Evolutionary conservation across 2,113 vertebrate genomes (phyloP).

Genomic region (Clarias magur): DNA sequence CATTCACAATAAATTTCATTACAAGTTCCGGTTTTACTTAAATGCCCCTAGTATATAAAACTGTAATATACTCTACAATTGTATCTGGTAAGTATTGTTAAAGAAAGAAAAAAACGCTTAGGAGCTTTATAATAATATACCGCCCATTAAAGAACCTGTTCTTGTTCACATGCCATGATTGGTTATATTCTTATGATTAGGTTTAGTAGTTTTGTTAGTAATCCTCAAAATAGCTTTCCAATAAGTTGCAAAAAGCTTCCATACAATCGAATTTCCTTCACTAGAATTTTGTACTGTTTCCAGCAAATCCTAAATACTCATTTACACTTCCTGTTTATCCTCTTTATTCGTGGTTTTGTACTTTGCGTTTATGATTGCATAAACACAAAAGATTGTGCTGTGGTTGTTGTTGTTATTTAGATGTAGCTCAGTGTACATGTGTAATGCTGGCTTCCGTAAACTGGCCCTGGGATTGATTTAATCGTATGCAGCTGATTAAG

Average conservation of each 20-base stretch:
- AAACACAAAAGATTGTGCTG: no score
- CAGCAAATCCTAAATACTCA: background rate
- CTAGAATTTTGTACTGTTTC: background rate
- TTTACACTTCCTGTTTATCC: background rate
- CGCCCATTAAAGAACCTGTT: background rate
- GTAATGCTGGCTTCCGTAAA: background rate
- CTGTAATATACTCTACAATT: background rate
- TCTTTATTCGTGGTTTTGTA: background rate
- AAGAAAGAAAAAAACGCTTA: background rate
- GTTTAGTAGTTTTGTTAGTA: background rate
- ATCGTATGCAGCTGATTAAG: background rate
- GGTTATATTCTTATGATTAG: background rate
- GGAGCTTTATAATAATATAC: background rate
- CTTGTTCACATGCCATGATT: background rate
- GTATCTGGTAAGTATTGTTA: background rate
- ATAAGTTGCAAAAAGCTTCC: background rate
- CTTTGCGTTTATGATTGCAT: background rate
- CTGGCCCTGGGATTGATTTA: background rate
- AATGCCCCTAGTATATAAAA: background rate
- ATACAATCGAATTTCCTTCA: background rate
- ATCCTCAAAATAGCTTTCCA: background rate
- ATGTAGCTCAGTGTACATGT: background rate
- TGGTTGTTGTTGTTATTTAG: background rate
- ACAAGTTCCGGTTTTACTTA: no score
- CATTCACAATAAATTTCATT: no score